phyloP scores from a whole-genome alignment of 30 jellyfish, hydroid and myxozoan genomes.

The Hydractinia echinata region DNA sequence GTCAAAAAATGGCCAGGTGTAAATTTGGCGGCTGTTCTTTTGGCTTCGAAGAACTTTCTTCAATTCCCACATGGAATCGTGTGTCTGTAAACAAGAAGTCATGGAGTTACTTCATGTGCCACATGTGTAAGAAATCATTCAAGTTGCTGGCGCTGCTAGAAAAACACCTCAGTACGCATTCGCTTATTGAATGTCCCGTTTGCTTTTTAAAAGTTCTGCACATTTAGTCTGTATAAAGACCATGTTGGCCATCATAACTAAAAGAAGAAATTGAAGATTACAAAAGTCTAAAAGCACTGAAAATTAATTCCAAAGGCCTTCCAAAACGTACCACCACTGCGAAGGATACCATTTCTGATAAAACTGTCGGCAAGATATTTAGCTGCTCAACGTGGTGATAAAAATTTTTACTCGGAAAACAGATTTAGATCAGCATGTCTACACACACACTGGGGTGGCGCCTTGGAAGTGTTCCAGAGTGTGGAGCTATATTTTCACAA shows the following conservation, averaged over 20 bases:
- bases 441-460: background rate
- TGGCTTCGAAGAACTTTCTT: background rate
- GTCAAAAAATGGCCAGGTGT: background rate
- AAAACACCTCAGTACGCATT: conserved; percentile 7
- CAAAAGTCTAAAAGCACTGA: background rate
- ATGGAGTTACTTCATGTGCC: background rate
- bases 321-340: no score
- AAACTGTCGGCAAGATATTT: background rate
- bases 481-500: conserved; percentile 9
- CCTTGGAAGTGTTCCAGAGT: conserved; percentile 9
- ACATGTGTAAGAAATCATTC: background rate
- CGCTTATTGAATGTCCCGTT: background rate
- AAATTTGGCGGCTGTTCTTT: background rate
- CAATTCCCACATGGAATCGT: conserved; percentile 13
- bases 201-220: background rate
- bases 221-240: background rate
- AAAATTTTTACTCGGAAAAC: conserved; percentile 1
- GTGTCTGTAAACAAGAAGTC: background rate
- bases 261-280: background rate
- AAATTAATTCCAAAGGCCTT: background rate
- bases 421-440: conserved; percentile 5
- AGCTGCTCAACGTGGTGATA: background rate
- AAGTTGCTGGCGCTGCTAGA: background rate
- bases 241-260: background rate
- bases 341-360: background rate